Evolutionary conservation across 2,797 vertebrate species (phyloP), one percentile per base, ranked within the genome.

Genomic region (Acipenser ruthenus): DNA sequence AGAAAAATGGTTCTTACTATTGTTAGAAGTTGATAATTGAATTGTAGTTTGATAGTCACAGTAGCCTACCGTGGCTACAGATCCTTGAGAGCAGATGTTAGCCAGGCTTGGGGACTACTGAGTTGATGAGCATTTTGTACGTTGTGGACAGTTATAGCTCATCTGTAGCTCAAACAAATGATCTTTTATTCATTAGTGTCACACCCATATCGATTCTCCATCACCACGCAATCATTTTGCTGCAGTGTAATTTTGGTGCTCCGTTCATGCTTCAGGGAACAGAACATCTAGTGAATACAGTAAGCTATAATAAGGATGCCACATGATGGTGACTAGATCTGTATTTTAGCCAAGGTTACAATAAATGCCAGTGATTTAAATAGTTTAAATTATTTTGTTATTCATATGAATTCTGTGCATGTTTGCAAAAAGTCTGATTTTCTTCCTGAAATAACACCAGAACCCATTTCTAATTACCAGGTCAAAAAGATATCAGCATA

Each of bases 221-320:
- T 68, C 0, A 4, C 60, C 68, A 53, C 49, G 63, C 65, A 69
- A 48, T n/a, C 60, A 12, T 69, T 60, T 9, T 67, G 55, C 47
- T 50, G 51, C 37, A 71, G 66, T 12, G 55, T 50, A 11, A 47
- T 58, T 63, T 65, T 79, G 74, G 78, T 82, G 59, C 68, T 70
- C 75, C 77, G 80, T 83, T 84, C 86, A 85, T 80, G 18, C 47
- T 66, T 15, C 37, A 58, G 80, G 78, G 72, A 78, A 78, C 87
- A 85, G 88, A 90, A 86, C 87, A 89, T 91, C 81, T 87, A 79
- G 65, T 69, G 81, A 89, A 86, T 83, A 83, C 83, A 58, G 23
- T 48, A 37, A 58, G 82, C 83, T 85, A 85, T 86, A 85, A 84
- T 73, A 72, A 77, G 79, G 79, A 78, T 79, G 79, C 77, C 50